phyloP scores from a whole-genome alignment of 2,113 vertebrate species.

The Rhadina sibilatrix region DNA sequence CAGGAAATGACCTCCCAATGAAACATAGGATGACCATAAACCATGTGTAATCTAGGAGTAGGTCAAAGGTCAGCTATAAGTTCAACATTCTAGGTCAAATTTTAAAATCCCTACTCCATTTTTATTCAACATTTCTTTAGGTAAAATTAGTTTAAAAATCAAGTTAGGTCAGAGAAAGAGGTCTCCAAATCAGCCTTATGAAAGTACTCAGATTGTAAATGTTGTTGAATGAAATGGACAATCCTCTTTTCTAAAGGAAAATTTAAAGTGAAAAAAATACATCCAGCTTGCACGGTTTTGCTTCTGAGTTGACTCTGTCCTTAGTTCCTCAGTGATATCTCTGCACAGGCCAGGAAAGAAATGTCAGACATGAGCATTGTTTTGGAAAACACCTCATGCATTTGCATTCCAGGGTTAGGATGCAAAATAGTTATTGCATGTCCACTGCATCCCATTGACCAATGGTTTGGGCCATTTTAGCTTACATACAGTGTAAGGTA shows the following conservation, averaged over 20 bases:
- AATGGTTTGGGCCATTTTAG: background rate
- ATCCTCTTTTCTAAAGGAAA: background rate
- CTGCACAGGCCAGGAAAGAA: background rate
- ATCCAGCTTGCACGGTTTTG: fast-evolving
- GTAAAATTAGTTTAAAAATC: background rate
- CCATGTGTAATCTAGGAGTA: background rate
- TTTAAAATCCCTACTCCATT: background rate
- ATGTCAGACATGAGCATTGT: background rate
- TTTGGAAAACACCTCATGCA: background rate
- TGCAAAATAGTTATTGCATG: background rate
- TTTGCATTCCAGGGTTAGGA: background rate
- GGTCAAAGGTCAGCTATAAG: background rate
- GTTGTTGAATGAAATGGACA: background rate
- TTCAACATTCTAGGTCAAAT: background rate
- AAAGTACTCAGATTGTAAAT: background rate
- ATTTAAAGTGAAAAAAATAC: background rate
- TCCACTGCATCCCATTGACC: background rate
- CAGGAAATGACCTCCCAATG: constrained; percentile 48
- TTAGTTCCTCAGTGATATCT: background rate
- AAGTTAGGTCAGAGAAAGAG: background rate
- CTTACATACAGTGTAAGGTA: background rate
- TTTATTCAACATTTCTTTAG: background rate
- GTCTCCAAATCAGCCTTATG: background rate
- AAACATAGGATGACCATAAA: background rate
- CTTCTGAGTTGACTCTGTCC: background rate